These are phyloP conservation scores for Eupithecia insigniata DNA, from an alignment of 2,888 invertebrate genomes.

Conservation along the genomic window DNA sequence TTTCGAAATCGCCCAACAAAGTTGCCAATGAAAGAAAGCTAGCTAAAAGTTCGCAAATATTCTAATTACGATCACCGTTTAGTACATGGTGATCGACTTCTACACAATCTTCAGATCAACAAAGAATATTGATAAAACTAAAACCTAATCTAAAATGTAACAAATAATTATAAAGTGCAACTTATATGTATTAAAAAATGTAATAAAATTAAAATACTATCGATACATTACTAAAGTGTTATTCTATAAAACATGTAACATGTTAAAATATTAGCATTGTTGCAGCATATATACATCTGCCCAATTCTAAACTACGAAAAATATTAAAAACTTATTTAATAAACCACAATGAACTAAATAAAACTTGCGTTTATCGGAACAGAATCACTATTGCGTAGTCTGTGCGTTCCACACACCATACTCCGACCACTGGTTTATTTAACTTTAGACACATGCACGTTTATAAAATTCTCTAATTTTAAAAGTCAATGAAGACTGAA, in stretches of 20 bases:
- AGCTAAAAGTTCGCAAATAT: conserved; percentile 19
- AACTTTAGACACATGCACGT: background rate
- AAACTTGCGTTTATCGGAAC: conserved; percentile 34
- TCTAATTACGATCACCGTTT: conserved; percentile 2
- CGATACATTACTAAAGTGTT: conserved; percentile 41
- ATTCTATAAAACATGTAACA: conserved; percentile 9
- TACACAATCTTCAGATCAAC: background rate
- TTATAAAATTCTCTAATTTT: background rate
- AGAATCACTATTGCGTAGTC: background rate
- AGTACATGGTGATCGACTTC: background rate
- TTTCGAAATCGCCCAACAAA: conserved; percentile 1
- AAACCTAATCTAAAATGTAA: conserved; percentile 37
- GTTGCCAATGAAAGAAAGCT: conserved; percentile 26
- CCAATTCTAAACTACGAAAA: conserved; percentile 39
- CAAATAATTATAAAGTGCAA: conserved; percentile 32
- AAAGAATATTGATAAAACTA: conserved; percentile 35
- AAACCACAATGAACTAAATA: conserved; percentile 32
- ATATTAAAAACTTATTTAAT: conserved; percentile 38
- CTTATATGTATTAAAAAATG: conserved; percentile 32
- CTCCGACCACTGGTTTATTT: background rate
- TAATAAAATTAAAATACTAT: conserved; percentile 42
- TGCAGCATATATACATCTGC: conserved; percentile 53
- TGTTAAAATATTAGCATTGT: conserved; percentile 38
- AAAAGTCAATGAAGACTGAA: background rate
- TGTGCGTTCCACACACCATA: background rate